These are phyloP conservation scores for Cataglyphis albicans DNA, from an alignment of 2,888 invertebrate species.

Conservation along the genomic window DNA sequence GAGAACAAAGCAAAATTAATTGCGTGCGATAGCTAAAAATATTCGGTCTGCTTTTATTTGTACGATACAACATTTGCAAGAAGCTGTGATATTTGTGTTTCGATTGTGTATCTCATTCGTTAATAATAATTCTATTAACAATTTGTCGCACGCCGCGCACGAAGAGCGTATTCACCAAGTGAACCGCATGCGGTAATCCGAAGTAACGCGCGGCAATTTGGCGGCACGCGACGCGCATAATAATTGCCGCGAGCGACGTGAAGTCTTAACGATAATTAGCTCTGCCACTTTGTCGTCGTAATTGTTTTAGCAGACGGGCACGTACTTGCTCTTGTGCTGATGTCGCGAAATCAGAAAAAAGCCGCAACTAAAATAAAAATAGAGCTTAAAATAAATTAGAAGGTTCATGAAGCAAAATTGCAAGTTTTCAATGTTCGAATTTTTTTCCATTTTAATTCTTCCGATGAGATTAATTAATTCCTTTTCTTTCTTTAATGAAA, in stretches of 20 bases:
- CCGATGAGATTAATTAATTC: background rate
- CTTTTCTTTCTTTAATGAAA: background rate
- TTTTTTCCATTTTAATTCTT: background rate
- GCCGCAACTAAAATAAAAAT: background rate
- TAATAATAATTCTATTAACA: slow-evolving; percentile 43
- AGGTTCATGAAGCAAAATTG: background rate
- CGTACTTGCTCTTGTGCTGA: background rate
- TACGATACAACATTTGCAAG: background rate
- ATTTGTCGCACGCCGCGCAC: background rate
- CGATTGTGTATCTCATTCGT: background rate
- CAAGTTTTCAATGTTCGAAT: background rate
- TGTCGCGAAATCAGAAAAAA: background rate
- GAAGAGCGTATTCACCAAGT: slow-evolving; percentile 6
- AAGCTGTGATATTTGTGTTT: background rate
- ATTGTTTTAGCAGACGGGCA: slow-evolving; percentile 32
- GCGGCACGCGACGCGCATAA: slow-evolving; percentile 34
- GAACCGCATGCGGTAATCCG: slow-evolving; percentile 37
- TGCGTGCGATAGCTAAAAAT: background rate
- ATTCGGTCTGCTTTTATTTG: slow-evolving; percentile 2
- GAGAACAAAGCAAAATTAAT: background rate
- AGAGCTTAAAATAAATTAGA: background rate
- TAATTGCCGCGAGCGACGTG: slow-evolving; percentile 9
- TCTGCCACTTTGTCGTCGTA: slow-evolving; percentile 12
- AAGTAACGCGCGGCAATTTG: slow-evolving; percentile 25
- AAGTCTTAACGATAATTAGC: slow-evolving; percentile 49